Conservation (phyloP, 37 sponge, comb jelly and placozoan genomes). For the Hexactinellida sp. region DNA sequence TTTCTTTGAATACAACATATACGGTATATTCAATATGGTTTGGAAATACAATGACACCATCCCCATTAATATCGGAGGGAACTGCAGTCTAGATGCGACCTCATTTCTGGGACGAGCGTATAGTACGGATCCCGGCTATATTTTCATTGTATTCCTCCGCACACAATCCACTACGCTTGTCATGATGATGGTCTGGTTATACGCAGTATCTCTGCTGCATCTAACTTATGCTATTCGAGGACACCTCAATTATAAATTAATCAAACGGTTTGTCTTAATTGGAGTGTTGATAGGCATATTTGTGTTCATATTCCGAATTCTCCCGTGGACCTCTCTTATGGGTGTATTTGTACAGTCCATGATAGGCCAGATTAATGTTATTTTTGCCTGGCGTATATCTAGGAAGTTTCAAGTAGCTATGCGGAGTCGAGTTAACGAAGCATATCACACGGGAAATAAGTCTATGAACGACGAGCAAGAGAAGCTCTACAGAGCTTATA, state of each 20-base stretch:
- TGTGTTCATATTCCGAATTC: background rate
- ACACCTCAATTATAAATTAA: background rate
- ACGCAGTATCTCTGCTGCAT: background rate
- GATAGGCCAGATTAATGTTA: background rate
- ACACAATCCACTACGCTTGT: background rate
- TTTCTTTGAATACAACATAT: slow-evolving; percentile 5
- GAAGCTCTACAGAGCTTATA: background rate
- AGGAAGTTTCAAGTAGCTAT: background rate
- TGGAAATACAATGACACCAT: background rate
- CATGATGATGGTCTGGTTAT: background rate
- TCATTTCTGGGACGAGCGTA: background rate
- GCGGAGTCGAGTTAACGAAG: background rate
- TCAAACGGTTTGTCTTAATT: background rate
- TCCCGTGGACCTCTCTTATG: background rate
- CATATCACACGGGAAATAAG: background rate
- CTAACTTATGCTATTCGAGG: background rate
- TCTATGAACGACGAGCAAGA: background rate
- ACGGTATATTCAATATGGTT: background rate
- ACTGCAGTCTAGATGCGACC: background rate
- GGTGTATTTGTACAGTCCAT: background rate
- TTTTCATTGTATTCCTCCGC: background rate
- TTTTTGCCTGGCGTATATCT: background rate
- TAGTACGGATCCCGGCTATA: background rate
- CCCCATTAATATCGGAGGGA: background rate
- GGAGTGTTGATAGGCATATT: background rate